Conservation (phyloP, 2,113 vertebrate species). For the Plecotus auritus region DNA sequence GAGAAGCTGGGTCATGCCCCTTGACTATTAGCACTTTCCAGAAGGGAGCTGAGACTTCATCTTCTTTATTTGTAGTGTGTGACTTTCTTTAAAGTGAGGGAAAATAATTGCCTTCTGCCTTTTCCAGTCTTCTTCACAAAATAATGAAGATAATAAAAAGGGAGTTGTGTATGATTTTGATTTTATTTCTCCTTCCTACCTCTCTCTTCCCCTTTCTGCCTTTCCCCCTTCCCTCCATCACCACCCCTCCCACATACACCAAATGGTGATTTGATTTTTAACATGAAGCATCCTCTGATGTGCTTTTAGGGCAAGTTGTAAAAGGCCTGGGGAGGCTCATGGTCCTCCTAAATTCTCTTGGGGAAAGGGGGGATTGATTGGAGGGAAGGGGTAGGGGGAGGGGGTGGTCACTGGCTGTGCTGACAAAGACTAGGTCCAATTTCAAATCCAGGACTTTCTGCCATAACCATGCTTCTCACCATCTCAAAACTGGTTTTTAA, state of each 20-base stretch:
- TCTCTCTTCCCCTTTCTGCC: not conserved
- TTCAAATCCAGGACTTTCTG: not conserved
- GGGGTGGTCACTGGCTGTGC: not conserved
- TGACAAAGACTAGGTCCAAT: not conserved
- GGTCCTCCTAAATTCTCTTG: not conserved
- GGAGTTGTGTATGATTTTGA: not conserved
- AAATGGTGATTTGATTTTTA: not conserved
- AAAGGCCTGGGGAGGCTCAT: not conserved
- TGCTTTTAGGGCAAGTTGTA: not conserved
- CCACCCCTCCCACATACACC: not conserved
- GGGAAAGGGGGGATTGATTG: no score
- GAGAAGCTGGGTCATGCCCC: not conserved
- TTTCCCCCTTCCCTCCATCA: not conserved
- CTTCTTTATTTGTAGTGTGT: not conserved
- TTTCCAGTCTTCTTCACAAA: slow-evolving; percentile 19
- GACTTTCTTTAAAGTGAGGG: not conserved
- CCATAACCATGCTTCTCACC: not conserved
- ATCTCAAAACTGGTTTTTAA: not conserved
- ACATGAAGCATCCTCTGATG: not conserved
- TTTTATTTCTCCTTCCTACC: not conserved
- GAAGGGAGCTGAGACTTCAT: not conserved
- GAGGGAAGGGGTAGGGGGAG: no score
- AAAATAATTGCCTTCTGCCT: not conserved
- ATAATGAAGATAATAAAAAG: not conserved
- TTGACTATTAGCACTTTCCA: not conserved